Evolutionary conservation across 2,113 vertebrate species (phyloP).

Genomic region (Solea senegalensis): DNA sequence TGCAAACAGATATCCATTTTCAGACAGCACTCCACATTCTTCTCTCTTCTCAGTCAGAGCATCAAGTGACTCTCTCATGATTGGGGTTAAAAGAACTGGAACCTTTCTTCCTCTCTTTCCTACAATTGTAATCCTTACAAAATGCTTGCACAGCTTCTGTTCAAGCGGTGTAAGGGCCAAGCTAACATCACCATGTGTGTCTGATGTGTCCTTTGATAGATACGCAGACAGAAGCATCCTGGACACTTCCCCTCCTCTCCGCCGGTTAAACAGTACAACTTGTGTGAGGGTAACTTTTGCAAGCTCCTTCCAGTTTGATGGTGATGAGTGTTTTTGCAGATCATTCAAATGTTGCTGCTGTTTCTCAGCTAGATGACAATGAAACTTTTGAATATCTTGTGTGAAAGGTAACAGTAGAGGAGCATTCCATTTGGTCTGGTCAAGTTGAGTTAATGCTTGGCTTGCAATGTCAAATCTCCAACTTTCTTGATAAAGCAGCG

Average conservation of each 20-base stretch:
- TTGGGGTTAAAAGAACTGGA: no score
- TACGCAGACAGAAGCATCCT: constrained; percentile 8
- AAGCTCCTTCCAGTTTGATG: constrained; percentile 13
- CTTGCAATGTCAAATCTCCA: constrained; percentile 30
- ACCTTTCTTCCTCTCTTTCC: no score
- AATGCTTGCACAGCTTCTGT: neutral
- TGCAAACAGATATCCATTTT: no score
- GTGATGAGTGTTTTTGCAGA: neutral
- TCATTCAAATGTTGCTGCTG: neutral
- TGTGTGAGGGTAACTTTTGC: constrained; percentile 1
- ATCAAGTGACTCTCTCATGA: no score
- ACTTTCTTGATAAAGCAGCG: constrained; percentile 12
- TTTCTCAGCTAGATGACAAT: neutral
- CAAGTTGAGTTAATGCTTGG: constrained; percentile 14
- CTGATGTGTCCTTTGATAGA: constrained; percentile 11
- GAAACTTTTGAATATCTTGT: constrained; percentile 23
- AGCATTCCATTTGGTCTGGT: constrained; percentile 15
- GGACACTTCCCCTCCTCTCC: constrained; percentile 10
- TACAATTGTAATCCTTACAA: no score
- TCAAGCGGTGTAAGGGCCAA: constrained; percentile 17
- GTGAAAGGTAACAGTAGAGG: constrained; percentile 24
- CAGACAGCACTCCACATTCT: no score
- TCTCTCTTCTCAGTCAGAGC: no score
- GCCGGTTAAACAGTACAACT: constrained; percentile 5
- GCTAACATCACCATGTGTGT: neutral